phyloP scores from a whole-genome alignment of 2,113 vertebrate genomes.

The Bos javanicus region DNA sequence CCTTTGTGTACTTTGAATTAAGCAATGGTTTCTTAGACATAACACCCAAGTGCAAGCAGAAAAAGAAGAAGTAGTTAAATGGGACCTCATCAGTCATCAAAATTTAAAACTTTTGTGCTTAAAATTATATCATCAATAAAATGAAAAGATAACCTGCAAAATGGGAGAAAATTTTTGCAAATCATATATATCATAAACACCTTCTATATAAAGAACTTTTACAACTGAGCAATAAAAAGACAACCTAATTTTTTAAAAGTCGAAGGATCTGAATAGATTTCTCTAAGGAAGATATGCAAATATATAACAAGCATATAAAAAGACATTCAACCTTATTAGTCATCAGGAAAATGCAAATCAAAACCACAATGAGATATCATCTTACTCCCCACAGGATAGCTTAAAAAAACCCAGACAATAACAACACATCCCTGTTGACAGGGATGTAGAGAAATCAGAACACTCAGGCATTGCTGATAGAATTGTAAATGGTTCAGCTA shows the following conservation, averaged over 20 bases:
- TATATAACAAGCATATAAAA: background rate
- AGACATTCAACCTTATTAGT: background rate
- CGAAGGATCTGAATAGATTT: background rate
- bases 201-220: background rate
- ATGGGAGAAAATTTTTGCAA: background rate
- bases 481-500: background rate
- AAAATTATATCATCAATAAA: background rate
- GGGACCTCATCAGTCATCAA: background rate
- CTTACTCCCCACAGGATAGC: background rate
- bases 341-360: background rate
- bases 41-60: background rate
- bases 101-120: slow-evolving; percentile 1
- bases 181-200: background rate
- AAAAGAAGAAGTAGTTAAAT: background rate
- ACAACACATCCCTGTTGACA: background rate
- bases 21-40: background rate
- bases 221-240: background rate
- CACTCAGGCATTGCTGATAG: background rate
- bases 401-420: background rate
- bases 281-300: background rate
- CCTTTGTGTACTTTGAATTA: background rate
- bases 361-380: background rate
- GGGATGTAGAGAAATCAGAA: background rate
- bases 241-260: background rate
- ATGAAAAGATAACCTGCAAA: background rate